phyloP scores from a whole-genome alignment of 2,888 invertebrate species.

The Chalcosyrphus nemorum region DNA sequence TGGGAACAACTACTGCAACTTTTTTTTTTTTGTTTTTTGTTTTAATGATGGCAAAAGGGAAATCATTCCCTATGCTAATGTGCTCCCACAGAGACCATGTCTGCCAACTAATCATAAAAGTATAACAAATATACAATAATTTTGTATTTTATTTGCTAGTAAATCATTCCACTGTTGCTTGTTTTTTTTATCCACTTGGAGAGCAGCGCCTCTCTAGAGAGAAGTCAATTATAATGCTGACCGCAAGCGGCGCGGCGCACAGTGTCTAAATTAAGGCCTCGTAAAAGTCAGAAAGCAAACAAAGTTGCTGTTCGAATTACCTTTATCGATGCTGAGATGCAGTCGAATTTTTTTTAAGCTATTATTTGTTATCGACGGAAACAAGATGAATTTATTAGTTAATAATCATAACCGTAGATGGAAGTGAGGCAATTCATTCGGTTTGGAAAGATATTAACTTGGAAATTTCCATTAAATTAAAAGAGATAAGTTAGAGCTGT shows the following conservation, averaged over 20 bases:
- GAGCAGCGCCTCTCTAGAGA: constrained; percentile 18
- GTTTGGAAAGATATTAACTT: no score
- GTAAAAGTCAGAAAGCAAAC: constrained; percentile 67
- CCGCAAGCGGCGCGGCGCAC: constrained; percentile 18
- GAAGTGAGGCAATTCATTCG: no score
- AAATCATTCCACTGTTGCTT: constrained; percentile 48
- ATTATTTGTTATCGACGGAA: constrained; percentile 6
- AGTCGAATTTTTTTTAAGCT: neutral
- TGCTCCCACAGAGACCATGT: constrained; percentile 43
- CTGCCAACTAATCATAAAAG: constrained; percentile 38
- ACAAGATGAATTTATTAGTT: neutral
- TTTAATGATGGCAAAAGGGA: constrained; percentile 52
- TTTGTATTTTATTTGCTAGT: constrained; percentile 63
- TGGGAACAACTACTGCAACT: constrained; percentile 42
- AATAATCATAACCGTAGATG: no score
- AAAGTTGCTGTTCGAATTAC: constrained; percentile 54
- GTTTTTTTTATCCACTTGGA: neutral
- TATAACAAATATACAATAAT: constrained; percentile 43
- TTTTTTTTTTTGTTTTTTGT: constrained; percentile 61
- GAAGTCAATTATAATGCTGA: constrained; percentile 58
- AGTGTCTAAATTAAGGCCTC: constrained; percentile 49
- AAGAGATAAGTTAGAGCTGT: no score
- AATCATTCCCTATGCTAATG: constrained; percentile 59
- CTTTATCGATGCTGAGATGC: constrained; percentile 27
- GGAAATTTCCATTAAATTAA: no score